Evolutionary conservation across 2,888 invertebrate genomes (phyloP), one percentile per base, ranked within the genome.

Genomic region (Geotrupes spiniger): DNA sequence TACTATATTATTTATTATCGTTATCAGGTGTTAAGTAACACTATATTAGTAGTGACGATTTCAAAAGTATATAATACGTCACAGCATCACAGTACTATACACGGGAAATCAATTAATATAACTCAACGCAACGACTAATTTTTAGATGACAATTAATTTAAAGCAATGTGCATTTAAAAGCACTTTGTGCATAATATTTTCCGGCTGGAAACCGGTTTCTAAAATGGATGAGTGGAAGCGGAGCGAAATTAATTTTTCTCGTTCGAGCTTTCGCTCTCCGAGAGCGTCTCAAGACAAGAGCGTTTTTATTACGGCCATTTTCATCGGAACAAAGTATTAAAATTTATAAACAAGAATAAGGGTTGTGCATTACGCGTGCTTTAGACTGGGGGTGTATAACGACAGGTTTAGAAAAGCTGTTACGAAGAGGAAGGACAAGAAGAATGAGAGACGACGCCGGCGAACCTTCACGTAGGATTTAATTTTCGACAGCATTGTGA

Each of bases 401-500:
- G 56, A 53, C 56, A 53, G 53, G 51, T 56, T 56, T 53, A 46
- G 47, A 46, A 53, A 54, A 49, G 49, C 47, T 47, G 48, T 53
- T 56, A 47, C 46, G 47, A 37, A 17, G 41, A 28, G 21, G 29
- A 17, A 31, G 47, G 14, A 31, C 42, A 38, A 42, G 33, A 33
- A 17, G 38, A 33, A 29, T 40, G 21, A 25, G 36, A 29, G 36
- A 25, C 36, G 10, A 16, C 16, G 39, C 15, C 31, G 38, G 33
- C 10, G 33, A 33, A 45, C 52, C 59, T 53, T 56, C 54, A 56
- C 55, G 56, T 57, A 61, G 51, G 63, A 66, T 67, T 64, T 66
- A 65, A 67, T 67, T 65, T 65, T 54, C 59, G 59, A 63, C 63
- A 63, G 63, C 62, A 64, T 65, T 63, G 63, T 63, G 60, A 64